Conservation (phyloP, 2,888 invertebrate species). For the Theristus sp. region DNA sequence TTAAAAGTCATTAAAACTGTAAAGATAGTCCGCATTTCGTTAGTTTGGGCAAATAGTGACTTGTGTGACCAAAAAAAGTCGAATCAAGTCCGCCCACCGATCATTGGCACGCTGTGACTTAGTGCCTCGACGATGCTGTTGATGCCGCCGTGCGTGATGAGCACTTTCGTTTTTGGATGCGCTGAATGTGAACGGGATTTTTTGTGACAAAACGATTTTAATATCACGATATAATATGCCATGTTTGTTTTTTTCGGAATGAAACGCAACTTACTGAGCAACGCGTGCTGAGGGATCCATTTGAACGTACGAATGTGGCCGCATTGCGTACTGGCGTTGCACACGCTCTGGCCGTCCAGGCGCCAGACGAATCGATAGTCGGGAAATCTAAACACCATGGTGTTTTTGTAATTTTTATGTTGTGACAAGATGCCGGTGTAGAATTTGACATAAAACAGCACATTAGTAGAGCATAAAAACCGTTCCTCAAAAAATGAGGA, state of each 20-base stretch:
- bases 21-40: not conserved
- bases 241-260: not conserved
- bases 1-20: too few relatives aligned
- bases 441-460: too few relatives aligned
- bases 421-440: too few relatives aligned
- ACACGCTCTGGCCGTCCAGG: not conserved
- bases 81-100: not conserved
- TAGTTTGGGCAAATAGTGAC: not conserved
- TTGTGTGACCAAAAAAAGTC: not conserved
- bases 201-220: not conserved
- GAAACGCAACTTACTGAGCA: not conserved
- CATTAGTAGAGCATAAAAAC: too few relatives aligned
- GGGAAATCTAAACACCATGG: not conserved
- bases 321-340: not conserved
- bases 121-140: not conserved
- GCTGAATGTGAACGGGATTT: not conserved
- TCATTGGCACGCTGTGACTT: not conserved
- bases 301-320: not conserved
- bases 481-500: too few relatives aligned
- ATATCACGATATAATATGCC: not conserved
- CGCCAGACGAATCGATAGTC: not conserved
- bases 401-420: too few relatives aligned
- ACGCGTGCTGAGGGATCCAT: not conserved
- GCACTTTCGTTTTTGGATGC: not conserved
- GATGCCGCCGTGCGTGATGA: not conserved